Evolutionary conservation across 2,113 vertebrate genomes (phyloP), one percentile per base, ranked within the genome.

Genomic region (Gymnogyps californianus): DNA sequence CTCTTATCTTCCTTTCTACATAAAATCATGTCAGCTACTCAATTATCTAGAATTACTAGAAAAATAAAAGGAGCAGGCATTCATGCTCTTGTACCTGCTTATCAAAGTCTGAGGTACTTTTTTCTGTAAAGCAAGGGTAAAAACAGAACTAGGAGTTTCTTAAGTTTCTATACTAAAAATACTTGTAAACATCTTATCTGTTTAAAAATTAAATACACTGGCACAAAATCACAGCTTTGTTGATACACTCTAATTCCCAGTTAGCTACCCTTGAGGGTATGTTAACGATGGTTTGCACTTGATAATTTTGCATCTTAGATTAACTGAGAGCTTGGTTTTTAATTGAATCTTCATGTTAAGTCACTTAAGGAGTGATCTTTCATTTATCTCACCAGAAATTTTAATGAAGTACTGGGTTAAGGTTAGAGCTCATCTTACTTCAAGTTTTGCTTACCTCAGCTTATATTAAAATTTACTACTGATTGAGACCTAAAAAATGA

Each of bases 331-430:
- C 31, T 83, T 76, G 14, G 5, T 2, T 92, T 95, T 88, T 95
- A 95, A 92, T 57, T 88, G 75, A 90, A 86, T 86, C 62, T 96
- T 93, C 12, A 0, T 65, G 36, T 95, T 88, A 96, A 94, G 84
- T 71, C 81, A 90, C 55, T 94, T 71, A 62, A 87, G 44, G 24
- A 88, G 16, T 36, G 36, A 90, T 90, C 81, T 86, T 86, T 88
- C 90, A 90, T 83, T 95, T 92, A 87, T 75, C 70, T 92, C 67
- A 72, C 75, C 58, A 77, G 83, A 96, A 95, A 88, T 83, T 83
- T 80, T 86, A 96, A 93, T 83, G 67, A 96, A 93, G 64, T 77
- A 13, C 76, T 88, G 6, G 32, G 34, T 71, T 94, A 94, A 93
- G 82, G 62, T 77, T 77, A 67, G 28, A 72, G 46, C 42, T 72